Evolutionary conservation across 2,888 invertebrate genomes (phyloP).

Genomic region (Eupeodes latifasciatus): DNA sequence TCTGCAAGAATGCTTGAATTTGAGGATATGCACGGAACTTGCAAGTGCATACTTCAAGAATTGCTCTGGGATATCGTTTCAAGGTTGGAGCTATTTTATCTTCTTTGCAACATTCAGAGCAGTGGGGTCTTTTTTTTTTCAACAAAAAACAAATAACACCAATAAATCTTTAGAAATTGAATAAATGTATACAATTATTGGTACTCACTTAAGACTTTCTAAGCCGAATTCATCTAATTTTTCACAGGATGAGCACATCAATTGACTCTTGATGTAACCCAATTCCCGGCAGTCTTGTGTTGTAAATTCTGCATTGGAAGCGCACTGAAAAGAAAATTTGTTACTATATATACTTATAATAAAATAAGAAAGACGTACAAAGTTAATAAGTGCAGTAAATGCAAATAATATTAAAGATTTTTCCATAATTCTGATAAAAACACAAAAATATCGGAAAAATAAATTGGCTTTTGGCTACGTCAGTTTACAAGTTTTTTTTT

Average conservation of each 20-base stretch:
- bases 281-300: constrained; percentile 93
- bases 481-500: constrained; percentile 33
- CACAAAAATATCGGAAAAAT: neutral
- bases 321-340: constrained; percentile 32
- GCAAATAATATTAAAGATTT: neutral
- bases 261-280: constrained; percentile 93
- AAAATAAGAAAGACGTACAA: constrained; percentile 25
- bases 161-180: neutral
- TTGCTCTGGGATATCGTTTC: constrained; percentile 94
- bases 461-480: constrained; percentile 48
- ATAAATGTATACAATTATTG: neutral
- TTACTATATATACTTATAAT: too few relatives aligned
- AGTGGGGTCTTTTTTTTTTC: constrained; percentile 84
- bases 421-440: neutral
- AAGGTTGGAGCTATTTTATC: constrained; percentile 88
- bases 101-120: constrained; percentile 92
- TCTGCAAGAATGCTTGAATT: constrained; percentile 98
- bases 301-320: constrained; percentile 86
- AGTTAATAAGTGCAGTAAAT: neutral
- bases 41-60: constrained; percentile 98
- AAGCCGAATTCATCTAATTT: constrained; percentile 88
- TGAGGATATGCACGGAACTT: constrained; percentile 99
- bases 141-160: neutral
- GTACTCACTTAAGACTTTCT: constrained; percentile 80
- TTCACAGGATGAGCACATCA: constrained; percentile 95